Evolutionary conservation across 2,888 invertebrate genomes (phyloP).

Genomic region (Anarsia innoxiella): DNA sequence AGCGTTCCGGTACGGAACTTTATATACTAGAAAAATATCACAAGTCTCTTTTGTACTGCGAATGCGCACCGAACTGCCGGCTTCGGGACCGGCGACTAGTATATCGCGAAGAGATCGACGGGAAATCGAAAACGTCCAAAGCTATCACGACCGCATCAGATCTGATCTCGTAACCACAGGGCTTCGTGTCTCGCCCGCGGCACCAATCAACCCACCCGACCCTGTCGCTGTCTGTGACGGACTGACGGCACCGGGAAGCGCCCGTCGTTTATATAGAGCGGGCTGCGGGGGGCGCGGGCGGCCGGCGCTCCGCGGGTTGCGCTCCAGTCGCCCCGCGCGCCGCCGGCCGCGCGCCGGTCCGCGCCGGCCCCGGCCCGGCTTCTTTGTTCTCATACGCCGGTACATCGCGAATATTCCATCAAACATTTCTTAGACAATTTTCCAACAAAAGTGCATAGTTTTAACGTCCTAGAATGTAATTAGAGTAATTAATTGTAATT

Average conservation of each 20-base stretch:
- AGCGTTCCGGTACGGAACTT: slow-evolving; percentile 65
- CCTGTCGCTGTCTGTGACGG: slow-evolving; percentile 68
- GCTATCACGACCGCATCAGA: slow-evolving; percentile 68
- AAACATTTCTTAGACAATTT: too few species aligned
- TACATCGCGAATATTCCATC: too few species aligned
- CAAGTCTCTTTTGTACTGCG: slow-evolving; percentile 74
- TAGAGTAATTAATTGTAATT: too few species aligned
- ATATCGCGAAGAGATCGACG: slow-evolving; percentile 63
- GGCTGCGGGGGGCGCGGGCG: slow-evolving; percentile 42
- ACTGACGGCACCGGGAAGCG: slow-evolving; percentile 61
- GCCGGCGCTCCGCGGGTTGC: slow-evolving; percentile 43
- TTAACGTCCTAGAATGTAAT: too few species aligned
- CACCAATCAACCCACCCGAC: slow-evolving; percentile 65
- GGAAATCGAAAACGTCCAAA: slow-evolving; percentile 56
- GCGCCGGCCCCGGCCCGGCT: slow-evolving; percentile 48
- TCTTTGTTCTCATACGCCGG: slow-evolving; percentile 49
- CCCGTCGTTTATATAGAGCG: slow-evolving; percentile 63
- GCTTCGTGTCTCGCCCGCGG: slow-evolving; percentile 67
- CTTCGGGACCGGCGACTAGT: slow-evolving; percentile 58
- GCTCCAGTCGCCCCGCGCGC: slow-evolving; percentile 37
- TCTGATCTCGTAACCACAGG: slow-evolving; percentile 73
- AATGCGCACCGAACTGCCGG: slow-evolving; percentile 64
- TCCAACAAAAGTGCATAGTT: too few species aligned
- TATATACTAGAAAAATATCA: slow-evolving; percentile 70
- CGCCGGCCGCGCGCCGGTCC: slow-evolving; percentile 33